Evolutionary conservation across 1,140 invertebrate species (phyloP), one percentile per base, ranked within the genome.

Genomic region (Manduca sexta): DNA sequence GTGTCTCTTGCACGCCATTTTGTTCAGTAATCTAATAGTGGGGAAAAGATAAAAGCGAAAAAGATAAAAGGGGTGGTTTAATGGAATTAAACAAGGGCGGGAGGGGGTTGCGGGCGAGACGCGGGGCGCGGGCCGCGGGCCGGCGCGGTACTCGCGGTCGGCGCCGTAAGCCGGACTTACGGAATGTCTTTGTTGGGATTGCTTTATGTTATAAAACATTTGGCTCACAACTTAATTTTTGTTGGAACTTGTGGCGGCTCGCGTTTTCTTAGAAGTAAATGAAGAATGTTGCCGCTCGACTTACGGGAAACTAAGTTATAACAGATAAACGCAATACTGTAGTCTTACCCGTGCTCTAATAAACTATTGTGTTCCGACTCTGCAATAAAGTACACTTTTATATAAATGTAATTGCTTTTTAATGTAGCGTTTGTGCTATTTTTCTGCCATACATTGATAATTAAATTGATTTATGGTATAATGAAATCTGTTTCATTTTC

Each of bases 41-140:
- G 63, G 64, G 67, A 64, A 72, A 68, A 76, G 75, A 81, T 80
- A 81, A 80, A 81, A 81, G 72, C 69, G 71, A 68, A 71, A 72
- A 75, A 78, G 72, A 82, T 77, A 82, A 79, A 82, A 81, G 75
- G 76, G 75, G 72, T 80, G 74, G 64, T 75, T 72, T 84, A 84
- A 84, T 84, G 78, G 81, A 84, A 84, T 84, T 82, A 84, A 82
- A 78, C 74, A 78, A 69, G 55, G 69, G 57, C 39, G 52, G 55
- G 65, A 69, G 55, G 69, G 57, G 35, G 52, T 52, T 63, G 63
- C 56, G 49, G 52, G 55, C 52, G 47, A 18, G 48, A 13, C 48
- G n/a, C 38, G 26, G 45, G 42, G 44, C 44, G 18, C 35, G 3
- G 11, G 40, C 46, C 56, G 60, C n/a, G n/a, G n/a, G n/a, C n/a